Conservation (phyloP, 2,113 vertebrate species). For the Saiga tatarica region DNA sequence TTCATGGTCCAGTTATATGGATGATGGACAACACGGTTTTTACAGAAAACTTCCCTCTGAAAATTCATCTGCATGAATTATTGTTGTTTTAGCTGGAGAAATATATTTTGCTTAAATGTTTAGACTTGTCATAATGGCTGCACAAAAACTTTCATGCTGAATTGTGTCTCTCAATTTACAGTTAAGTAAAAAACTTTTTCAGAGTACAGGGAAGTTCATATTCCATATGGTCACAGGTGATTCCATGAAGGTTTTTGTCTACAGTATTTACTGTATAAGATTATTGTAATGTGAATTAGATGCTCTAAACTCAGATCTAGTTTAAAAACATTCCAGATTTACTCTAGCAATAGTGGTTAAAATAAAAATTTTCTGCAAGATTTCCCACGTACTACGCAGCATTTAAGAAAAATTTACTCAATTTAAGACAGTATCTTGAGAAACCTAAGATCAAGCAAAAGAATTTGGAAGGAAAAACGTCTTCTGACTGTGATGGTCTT, state of each 20-base stretch:
- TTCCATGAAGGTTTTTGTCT: background rate
- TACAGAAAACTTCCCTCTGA: background rate
- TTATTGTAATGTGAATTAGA: background rate
- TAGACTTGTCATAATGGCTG: background rate
- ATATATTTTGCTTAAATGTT: background rate
- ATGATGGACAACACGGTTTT: background rate
- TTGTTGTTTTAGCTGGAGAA: background rate
- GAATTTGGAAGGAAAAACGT: background rate
- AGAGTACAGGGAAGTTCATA: background rate
- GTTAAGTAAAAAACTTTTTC: background rate
- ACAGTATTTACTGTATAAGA: background rate
- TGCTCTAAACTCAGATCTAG: background rate
- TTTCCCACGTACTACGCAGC: background rate
- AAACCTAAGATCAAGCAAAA: slow-evolving; percentile 12
- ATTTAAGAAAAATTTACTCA: background rate
- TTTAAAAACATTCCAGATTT: background rate
- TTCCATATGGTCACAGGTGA: background rate
- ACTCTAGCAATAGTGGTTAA: background rate
- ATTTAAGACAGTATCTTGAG: background rate
- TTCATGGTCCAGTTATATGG: background rate
- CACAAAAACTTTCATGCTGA: background rate
- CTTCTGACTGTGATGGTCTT: background rate
- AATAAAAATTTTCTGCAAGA: background rate
- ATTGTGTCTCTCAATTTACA: background rate
- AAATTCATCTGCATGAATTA: background rate